phyloP scores from a whole-genome alignment of 2,113 vertebrate genomes.

The Halcyon senegalensis region DNA sequence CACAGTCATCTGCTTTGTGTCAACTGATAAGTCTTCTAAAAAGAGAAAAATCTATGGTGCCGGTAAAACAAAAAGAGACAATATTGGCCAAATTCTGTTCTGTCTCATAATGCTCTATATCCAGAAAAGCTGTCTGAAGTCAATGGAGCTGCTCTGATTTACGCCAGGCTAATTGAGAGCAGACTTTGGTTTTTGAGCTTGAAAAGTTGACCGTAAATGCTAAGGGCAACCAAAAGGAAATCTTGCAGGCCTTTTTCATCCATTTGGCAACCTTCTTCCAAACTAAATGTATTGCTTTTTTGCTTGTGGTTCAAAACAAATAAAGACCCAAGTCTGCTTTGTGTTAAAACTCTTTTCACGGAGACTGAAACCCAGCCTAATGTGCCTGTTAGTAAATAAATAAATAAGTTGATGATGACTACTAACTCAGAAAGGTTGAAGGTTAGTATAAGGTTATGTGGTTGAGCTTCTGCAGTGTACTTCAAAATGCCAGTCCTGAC shows the following conservation, averaged over 20 bases:
- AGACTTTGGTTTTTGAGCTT: constrained; percentile 18
- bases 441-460: neutral
- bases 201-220: constrained; percentile 51
- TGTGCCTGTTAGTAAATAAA: neutral
- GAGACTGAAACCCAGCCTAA: neutral
- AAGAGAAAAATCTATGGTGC: constrained; percentile 16
- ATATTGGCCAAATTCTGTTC: constrained; percentile 37
- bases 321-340: constrained; percentile 42
- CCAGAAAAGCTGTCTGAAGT: constrained; percentile 42
- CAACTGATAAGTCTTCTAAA: constrained; percentile 41
- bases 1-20: constrained; percentile 62
- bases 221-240: constrained; percentile 40
- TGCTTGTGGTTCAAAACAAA: constrained; percentile 15
- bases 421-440: neutral
- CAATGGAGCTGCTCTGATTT: constrained; percentile 33
- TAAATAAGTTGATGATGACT: neutral
- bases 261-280: constrained; percentile 26
- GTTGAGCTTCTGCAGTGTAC: neutral
- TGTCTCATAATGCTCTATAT: constrained; percentile 14
- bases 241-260: constrained; percentile 52
- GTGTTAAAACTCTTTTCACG: constrained; percentile 38
- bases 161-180: constrained; percentile 42
- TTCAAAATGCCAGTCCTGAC: neutral
- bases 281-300: constrained; percentile 32
- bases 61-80: constrained; percentile 34